These are phyloP conservation scores for Synodontis membranacea DNA, from an alignment of 2,113 vertebrate genomes.

Conservation along the genomic window DNA sequence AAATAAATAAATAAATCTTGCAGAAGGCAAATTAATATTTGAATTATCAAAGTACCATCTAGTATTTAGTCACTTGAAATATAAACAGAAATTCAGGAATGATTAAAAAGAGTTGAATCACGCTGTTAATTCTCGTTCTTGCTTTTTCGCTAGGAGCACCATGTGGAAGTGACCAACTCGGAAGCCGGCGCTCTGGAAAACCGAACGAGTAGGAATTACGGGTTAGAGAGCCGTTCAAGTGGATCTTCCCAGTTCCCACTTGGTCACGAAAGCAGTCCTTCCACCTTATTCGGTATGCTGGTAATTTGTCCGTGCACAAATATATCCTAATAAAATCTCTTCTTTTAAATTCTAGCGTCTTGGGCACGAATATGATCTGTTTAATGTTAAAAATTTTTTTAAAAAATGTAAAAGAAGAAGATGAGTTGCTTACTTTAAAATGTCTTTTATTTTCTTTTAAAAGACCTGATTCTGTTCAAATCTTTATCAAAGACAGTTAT, in stretches of 20 bases:
- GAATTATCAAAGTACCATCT: not conserved
- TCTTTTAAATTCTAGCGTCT: not conserved
- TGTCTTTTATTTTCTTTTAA: slow-evolving; percentile 14
- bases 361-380: not conserved
- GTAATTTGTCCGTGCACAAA: too few species aligned
- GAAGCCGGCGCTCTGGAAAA: not conserved
- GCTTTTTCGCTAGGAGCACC: too few species aligned
- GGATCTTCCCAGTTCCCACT: not conserved
- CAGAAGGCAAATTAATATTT: not conserved
- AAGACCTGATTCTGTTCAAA: not conserved
- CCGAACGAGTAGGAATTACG: not conserved
- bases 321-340: not conserved
- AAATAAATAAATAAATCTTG: too few species aligned
- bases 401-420: not conserved
- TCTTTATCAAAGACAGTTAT: slow-evolving; percentile 1
- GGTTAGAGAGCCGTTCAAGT: not conserved
- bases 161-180: not conserved
- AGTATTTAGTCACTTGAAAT: not conserved
- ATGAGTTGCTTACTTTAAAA: not conserved
- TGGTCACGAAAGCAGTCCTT: not conserved
- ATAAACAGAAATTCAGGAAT: too few species aligned
- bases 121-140: too few species aligned
- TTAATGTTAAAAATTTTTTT: not conserved
- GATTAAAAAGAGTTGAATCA: not conserved
- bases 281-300: too few species aligned